Evolutionary conservation across 30 jellyfish, hydroid and myxozoan genomes (phyloP).

Genomic region (Aurelia aurita): DNA sequence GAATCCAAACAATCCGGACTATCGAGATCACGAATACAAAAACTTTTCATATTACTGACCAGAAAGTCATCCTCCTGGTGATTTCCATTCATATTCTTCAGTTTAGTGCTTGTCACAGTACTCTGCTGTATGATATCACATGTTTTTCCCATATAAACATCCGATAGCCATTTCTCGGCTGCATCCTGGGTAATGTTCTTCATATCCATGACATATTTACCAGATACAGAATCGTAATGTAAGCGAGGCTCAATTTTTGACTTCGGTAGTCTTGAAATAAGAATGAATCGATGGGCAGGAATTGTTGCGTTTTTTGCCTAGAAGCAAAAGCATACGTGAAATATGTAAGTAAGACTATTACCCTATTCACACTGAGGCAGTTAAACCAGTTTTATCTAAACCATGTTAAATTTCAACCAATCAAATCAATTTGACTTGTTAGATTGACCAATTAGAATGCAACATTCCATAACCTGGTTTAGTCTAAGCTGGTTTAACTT

Average conservation of each 20-base stretch:
- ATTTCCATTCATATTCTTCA: no score
- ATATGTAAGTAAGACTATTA: not conserved
- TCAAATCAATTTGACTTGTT: no score
- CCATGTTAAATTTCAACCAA: no score
- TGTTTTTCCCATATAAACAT: constrained; percentile 38
- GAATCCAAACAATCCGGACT: constrained; percentile 39
- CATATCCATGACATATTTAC: constrained; percentile 26
- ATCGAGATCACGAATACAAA: constrained; percentile 54
- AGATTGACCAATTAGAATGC: no score
- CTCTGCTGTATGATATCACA: not conserved
- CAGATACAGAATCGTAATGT: constrained; percentile 21
- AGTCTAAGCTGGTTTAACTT: no score
- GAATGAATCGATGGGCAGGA: constrained; percentile 68
- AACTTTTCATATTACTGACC: constrained; percentile 10
- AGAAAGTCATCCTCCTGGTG: not conserved
- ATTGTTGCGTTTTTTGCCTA: constrained; percentile 42
- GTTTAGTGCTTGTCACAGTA: no score
- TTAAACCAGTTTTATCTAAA: no score
- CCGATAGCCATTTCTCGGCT: constrained; percentile 43
- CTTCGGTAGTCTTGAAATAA: constrained; percentile 33
- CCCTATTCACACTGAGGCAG: no score
- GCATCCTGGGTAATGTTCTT: constrained; percentile 9
- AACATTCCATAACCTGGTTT: no score
- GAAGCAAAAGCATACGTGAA: not conserved
- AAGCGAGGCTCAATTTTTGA: constrained; percentile 1